These are phyloP conservation scores for Amphimallon solstitiale DNA, from an alignment of 2,888 invertebrate species.

Conservation along the genomic window DNA sequence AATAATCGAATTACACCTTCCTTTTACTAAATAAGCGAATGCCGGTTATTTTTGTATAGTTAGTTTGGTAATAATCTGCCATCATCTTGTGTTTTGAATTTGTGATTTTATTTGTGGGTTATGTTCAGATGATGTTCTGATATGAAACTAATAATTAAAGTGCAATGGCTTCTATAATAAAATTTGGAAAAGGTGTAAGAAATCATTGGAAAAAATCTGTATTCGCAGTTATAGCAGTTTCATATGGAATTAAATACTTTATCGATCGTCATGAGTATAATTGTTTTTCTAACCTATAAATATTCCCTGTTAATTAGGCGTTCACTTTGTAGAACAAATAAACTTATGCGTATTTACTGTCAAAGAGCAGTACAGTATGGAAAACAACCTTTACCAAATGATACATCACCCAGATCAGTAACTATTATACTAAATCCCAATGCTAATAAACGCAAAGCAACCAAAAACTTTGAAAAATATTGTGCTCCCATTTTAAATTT, in stretches of 20 bases:
- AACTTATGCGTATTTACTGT: constrained; percentile 84
- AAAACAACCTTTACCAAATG: constrained; percentile 69
- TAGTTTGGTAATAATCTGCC: too few relatives aligned
- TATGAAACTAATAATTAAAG: not conserved
- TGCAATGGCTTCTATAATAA: constrained; percentile 68
- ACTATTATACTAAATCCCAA: constrained; percentile 93
- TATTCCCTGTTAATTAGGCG: constrained; percentile 17
- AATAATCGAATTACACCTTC: too few relatives aligned
- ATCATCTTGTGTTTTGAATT: too few relatives aligned
- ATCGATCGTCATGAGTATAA: constrained; percentile 78
- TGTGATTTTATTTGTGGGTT: too few relatives aligned
- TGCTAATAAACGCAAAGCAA: constrained; percentile 80
- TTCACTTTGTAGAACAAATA: constrained; percentile 70
- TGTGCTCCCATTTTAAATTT: constrained; percentile 93
- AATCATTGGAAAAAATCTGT: constrained; percentile 92
- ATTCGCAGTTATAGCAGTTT: constrained; percentile 72
- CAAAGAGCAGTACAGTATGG: constrained; percentile 80
- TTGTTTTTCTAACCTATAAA: constrained; percentile 3
- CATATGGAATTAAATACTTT: constrained; percentile 77
- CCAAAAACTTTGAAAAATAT: constrained; percentile 84
- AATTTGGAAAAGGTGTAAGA: constrained; percentile 73
- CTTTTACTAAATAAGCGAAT: too few relatives aligned
- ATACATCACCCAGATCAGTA: constrained; percentile 74
- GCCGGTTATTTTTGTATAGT: too few relatives aligned
- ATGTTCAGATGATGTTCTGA: too few relatives aligned